Evolutionary conservation across 2,113 vertebrate genomes (phyloP), one percentile per base, ranked within the genome.

Genomic region (Machaerirhynchus nigripectus): DNA sequence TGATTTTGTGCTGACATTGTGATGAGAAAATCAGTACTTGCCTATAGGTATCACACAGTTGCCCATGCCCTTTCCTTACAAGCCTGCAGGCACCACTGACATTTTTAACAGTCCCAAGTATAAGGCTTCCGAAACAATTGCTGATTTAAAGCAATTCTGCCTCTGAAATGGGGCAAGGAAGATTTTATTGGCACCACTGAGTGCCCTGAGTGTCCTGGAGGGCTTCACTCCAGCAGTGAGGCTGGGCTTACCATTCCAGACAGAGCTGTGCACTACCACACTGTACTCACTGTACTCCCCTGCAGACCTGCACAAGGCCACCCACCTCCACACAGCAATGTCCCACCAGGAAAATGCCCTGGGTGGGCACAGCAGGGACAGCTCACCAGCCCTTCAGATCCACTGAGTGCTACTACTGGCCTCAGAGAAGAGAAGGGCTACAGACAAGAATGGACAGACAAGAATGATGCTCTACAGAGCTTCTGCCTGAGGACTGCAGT

Each of bases 221-320:
- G 21, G 46, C 33, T 87, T 81, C 31, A 19, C 37, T 49, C 19
- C 33, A 70, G 55, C 55, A 22, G 8, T 0, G 27, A n/a, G 55
- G 21, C 15, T 31, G 39, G 31, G 27, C 33, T 49, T 9, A 20
- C 31, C 6, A 11, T 3, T n/a, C 11, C 27, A 46, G 64, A 22
- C 13, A 64, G 59, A 77, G 11, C 40, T 26, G 19, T 10, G 22
- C 23, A 13, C 52, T 7, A 8, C 30, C 49, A 17, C 46, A 18
- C 69, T 39, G 37, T 5, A 14, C 44, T 44, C 60, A 2, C 30
- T 2, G 5, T 3, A 1, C 12, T 31, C 20, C 40, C 8, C 27
- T 35, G 0, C 2, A 4, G 53, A 42, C 18, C 65, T 22, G 40
- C 53, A 13, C 2, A 0, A 14, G 30, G 39, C 59, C 2, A 2